Base-by-base conservation (phyloP, 2,888 invertebrate species). In the Leucoptera coffeella region DNA sequence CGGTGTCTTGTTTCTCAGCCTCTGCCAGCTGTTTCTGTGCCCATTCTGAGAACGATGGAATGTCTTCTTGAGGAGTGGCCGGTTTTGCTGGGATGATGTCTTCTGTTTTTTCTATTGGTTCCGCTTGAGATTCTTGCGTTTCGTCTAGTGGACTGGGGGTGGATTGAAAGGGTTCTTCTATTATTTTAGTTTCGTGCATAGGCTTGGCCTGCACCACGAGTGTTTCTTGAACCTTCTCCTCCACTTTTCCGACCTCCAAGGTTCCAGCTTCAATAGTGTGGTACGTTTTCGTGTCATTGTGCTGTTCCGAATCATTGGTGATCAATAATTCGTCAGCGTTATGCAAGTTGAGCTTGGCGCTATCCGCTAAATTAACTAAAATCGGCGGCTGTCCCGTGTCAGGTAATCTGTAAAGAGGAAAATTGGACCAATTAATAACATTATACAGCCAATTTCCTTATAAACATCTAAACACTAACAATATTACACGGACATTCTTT, bases 31-130 rank as follows among this genome's bases (percentile, higher is more conserved):
- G 82, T 50, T 91, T 90, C 53, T 91, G 88, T 6, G 89, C 83
- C 92, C 92, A 93, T 55, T 93, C 92, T 23, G 87, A 88, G 57
- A 92, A 92, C 5, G 90, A 90, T 6, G 91, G 91, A 45, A 93
- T 91, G 36, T 90, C 91, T 53, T 90, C 88, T 35, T 75, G 77
- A 29, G 62, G 52, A 29, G 60, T 52, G 43, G 58, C 48, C 38
- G 61, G 49, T 44, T 59, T 60, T 17, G 50, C 41, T 56, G 64
- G 60, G n/a, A n/a, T n/a, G 59, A 65, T 60, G 60, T 58, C 56
- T 49, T 55, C 55, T 47, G 47, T 54, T 13, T 25, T 39, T 41
- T 40, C 39, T 38, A 54, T 47, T 2, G 29, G 41, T 37, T 56
- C 59, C 33, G 33, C 29, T 41, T 60, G 65, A 64, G 64, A 64